These are phyloP conservation scores for Philaenus spumarius DNA, from an alignment of 1,140 invertebrate species.

Conservation along the genomic window DNA sequence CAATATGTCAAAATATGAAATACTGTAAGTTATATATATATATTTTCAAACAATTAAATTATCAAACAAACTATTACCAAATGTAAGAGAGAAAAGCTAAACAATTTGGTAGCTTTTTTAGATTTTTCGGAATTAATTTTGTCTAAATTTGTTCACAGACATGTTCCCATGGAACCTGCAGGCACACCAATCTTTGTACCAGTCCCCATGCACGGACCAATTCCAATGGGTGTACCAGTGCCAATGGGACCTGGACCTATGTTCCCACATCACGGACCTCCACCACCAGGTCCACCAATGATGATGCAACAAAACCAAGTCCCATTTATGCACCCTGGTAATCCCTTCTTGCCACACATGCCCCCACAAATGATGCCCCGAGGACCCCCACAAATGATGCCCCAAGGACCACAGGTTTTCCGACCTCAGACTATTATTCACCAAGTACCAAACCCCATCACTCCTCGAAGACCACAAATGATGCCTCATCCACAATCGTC, in stretches of 20 bases:
- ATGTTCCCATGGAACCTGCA: conserved; percentile 22
- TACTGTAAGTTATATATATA: neutral
- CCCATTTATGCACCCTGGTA: neutral
- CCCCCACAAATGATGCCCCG: conserved; percentile 2
- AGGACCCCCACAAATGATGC: neutral
- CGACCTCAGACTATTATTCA: conserved; percentile 5
- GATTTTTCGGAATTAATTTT: neutral
- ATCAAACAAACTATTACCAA: neutral
- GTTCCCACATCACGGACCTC: neutral
- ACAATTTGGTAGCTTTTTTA: neutral
- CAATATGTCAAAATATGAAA: neutral
- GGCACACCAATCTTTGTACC: conserved; percentile 14
- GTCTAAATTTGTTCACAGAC: conserved; percentile 17
- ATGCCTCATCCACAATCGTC: neutral
- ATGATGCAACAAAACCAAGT: conserved; percentile 2
- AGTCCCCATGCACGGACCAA: conserved; percentile 3
- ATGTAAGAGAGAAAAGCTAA: neutral
- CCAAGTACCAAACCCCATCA: neutral
- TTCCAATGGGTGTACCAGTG: conserved; percentile 21
- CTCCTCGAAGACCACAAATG: conserved; percentile 7
- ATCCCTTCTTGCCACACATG: neutral
- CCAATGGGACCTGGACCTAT: conserved; percentile 19
- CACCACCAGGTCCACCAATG: neutral
- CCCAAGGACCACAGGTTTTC: neutral
- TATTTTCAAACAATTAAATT: neutral